Evolutionary conservation across 2,797 vertebrate species (phyloP).

Genomic region (Pachyuromys duprasi): DNA sequence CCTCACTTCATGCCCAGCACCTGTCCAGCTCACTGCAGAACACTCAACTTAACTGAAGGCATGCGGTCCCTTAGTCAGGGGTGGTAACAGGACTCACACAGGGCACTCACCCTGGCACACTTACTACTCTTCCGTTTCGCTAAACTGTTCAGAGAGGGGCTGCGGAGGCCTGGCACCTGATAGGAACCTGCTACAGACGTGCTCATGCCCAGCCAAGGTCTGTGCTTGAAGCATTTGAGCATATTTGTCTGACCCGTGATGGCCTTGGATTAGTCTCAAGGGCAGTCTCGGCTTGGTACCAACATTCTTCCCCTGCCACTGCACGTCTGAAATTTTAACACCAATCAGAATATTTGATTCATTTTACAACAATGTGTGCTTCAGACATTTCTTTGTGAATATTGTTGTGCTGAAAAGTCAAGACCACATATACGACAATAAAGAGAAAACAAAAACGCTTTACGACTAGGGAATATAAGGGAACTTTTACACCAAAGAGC

Average conservation of each 20-base stretch:
- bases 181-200: not conserved
- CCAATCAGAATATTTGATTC: not conserved
- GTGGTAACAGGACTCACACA: not conserved
- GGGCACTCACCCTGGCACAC: not conserved
- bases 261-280: constrained; percentile 3
- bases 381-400: not conserved
- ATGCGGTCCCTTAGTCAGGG: not conserved
- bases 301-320: not conserved
- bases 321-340: constrained; percentile 38
- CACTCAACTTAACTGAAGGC: not conserved
- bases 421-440: not conserved
- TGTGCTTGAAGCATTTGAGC: not conserved
- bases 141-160: not conserved
- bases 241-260: not conserved
- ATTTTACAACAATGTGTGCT: not conserved
- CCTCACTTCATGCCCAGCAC: not conserved
- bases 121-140: not conserved
- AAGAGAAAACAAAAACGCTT: not conserved
- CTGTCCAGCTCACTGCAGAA: not conserved
- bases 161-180: not conserved
- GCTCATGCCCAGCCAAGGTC: not conserved
- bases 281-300: not conserved
- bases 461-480: not conserved
- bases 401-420: not conserved
- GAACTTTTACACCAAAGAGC: not conserved